phyloP scores from a whole-genome alignment of 2,888 invertebrate species.

The Marasmarcha lunaedactyla region DNA sequence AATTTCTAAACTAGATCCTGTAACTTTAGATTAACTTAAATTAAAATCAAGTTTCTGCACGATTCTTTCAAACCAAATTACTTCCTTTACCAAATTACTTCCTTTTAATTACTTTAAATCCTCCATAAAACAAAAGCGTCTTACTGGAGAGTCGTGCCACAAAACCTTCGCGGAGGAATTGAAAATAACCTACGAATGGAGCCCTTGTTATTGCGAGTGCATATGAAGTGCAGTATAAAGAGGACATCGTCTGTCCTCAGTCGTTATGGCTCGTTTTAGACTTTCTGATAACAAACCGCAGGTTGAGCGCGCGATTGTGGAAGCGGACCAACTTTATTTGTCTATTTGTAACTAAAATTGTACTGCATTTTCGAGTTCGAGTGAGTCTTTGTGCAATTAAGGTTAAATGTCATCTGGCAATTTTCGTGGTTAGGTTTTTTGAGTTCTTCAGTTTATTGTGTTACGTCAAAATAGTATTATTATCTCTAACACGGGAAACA shows the following conservation, averaged over 20 bases:
- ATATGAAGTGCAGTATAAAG: slow-evolving; percentile 59
- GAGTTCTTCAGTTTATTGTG: too few relatives aligned
- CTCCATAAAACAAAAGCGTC: too few relatives aligned
- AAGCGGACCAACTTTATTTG: not conserved
- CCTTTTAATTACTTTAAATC: too few relatives aligned
- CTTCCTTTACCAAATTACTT: too few relatives aligned
- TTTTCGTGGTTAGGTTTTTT: too few relatives aligned
- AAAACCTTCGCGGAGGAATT: slow-evolving; percentile 48
- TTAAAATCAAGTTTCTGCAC: too few relatives aligned
- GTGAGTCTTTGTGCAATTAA: not conserved
- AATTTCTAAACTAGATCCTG: too few relatives aligned
- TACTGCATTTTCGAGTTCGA: not conserved
- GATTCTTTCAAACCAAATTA: too few relatives aligned
- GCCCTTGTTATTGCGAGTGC: slow-evolving; percentile 65
- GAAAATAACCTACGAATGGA: slow-evolving; percentile 39
- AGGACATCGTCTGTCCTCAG: slow-evolving; percentile 53
- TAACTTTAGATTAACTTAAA: too few relatives aligned
- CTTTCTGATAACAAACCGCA: slow-evolving; percentile 58
- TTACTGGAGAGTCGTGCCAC: slow-evolving; percentile 17
- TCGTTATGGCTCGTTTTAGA: slow-evolving; percentile 59
- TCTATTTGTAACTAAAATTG: not conserved
- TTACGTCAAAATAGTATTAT: too few relatives aligned
- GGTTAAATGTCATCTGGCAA: too few relatives aligned
- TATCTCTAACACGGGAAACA: too few relatives aligned
- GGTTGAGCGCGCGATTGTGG: slow-evolving; percentile 20